Evolutionary conservation across 2,888 invertebrate genomes (phyloP).

Genomic region (Cryptocephalus moraei): DNA sequence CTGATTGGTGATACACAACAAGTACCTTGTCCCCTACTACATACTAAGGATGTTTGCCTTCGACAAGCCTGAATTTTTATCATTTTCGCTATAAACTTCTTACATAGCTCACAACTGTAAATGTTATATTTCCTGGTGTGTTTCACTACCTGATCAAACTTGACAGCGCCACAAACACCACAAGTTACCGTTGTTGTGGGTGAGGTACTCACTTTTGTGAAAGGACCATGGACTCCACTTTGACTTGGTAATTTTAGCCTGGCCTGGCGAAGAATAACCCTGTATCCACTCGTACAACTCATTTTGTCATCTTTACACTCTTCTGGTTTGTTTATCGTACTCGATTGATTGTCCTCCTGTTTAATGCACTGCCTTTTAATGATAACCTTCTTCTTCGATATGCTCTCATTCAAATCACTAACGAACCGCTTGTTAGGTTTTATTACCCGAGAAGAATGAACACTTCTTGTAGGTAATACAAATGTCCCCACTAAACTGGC

Average conservation of each 20-base stretch:
- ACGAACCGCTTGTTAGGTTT: constrained; percentile 81
- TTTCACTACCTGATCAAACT: constrained; percentile 65
- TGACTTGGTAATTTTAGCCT: constrained; percentile 19
- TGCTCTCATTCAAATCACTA: constrained; percentile 40
- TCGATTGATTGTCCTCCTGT: constrained; percentile 15
- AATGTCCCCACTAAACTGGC: constrained; percentile 49
- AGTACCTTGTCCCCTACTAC: constrained; percentile 60
- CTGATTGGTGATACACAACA: constrained; percentile 64
- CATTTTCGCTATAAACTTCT: constrained; percentile 78
- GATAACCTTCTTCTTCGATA: constrained; percentile 29
- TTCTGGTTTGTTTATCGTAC: constrained; percentile 7
- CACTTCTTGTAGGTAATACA: constrained; percentile 70
- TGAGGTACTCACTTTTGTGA: constrained; percentile 39
- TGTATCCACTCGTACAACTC: constrained; percentile 44
- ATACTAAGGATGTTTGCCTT: constrained; percentile 50
- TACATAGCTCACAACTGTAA: constrained; percentile 75
- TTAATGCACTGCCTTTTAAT: constrained; percentile 20
- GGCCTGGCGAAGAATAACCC: constrained; percentile 53
- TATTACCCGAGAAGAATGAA: constrained; percentile 75
- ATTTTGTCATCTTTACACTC: constrained; percentile 22
- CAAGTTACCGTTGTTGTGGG: constrained; percentile 60
- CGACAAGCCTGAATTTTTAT: constrained; percentile 56
- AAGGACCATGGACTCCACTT: constrained; percentile 54
- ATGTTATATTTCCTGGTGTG: constrained; percentile 78
- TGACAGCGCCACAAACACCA: constrained; percentile 68